phyloP scores from a whole-genome alignment of 2,888 invertebrate genomes.

The Phalera bucephala region DNA sequence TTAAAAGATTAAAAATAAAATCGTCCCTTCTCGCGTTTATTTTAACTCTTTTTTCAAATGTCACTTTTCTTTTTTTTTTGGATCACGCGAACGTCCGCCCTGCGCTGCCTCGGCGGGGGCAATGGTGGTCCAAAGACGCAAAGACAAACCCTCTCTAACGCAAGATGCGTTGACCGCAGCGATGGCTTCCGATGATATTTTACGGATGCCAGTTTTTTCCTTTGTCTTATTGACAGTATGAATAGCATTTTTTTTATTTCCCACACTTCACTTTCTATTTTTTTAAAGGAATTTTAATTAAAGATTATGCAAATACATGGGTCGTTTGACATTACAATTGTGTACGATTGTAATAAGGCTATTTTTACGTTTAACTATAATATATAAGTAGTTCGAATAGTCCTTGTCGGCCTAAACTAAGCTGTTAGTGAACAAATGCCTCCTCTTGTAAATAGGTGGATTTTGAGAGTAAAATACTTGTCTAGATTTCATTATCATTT shows the following conservation, averaged over 20 bases:
- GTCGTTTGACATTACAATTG: too few relatives aligned
- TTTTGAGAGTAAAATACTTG: too few relatives aligned
- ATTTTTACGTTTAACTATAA: too few relatives aligned
- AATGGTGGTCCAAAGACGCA: slow-evolving; percentile 48
- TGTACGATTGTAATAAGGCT: too few relatives aligned
- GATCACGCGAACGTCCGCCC: slow-evolving; percentile 46
- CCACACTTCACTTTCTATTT: slow-evolving; percentile 16
- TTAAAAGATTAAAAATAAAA: slow-evolving; percentile 8
- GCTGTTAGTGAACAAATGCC: too few relatives aligned
- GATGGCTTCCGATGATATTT: slow-evolving; percentile 23
- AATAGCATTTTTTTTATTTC: slow-evolving; percentile 5
- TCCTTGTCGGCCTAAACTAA: too few relatives aligned
- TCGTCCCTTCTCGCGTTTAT: neutral
- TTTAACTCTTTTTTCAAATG: neutral
- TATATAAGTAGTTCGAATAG: too few relatives aligned
- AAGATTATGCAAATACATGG: neutral
- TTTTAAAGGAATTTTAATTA: slow-evolving; percentile 2
- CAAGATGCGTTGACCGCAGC: slow-evolving; percentile 47
- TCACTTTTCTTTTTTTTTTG: slow-evolving; percentile 21
- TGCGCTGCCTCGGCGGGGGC: slow-evolving; percentile 53
- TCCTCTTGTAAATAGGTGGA: too few relatives aligned
- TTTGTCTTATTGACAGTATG: slow-evolving; percentile 14
- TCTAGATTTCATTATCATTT: neutral
- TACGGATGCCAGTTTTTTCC: slow-evolving; percentile 21
- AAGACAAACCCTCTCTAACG: slow-evolving; percentile 31